Conservation (phyloP, 1,140 invertebrate species). For the Oryzaephilus surinamensis region DNA sequence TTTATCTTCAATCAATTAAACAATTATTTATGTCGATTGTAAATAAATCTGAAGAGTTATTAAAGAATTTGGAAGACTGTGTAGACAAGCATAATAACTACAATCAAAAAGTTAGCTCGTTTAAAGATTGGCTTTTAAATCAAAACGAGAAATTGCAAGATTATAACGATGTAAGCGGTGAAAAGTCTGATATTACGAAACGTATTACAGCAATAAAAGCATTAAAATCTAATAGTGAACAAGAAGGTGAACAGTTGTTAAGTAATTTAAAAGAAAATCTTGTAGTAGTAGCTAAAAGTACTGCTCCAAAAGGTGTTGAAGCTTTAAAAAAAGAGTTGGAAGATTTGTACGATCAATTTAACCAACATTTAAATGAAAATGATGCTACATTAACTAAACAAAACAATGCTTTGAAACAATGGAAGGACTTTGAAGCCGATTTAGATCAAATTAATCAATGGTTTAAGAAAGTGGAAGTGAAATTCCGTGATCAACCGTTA, state of each 20-base stretch:
- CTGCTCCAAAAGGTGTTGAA: conserved; percentile 65
- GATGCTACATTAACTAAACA: conserved; percentile 44
- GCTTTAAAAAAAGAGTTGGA: conserved; percentile 63
- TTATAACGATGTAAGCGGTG: conserved; percentile 67
- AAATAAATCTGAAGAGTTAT: conserved; percentile 71
- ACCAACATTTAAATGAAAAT: conserved; percentile 54
- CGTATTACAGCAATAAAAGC: conserved; percentile 58
- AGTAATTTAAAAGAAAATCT: conserved; percentile 57
- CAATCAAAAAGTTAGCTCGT: conserved; percentile 56
- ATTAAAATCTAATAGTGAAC: conserved; percentile 58
- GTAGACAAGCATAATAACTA: conserved; percentile 77
- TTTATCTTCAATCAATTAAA: conserved; percentile 81
- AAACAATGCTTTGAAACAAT: conserved; percentile 63
- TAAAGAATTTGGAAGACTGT: conserved; percentile 75
- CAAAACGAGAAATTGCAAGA: conserved; percentile 66
- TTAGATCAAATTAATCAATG: conserved; percentile 71
- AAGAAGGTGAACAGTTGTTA: conserved; percentile 60
- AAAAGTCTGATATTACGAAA: conserved; percentile 66
- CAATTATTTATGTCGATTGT: conserved; percentile 82
- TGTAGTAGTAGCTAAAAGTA: conserved; percentile 63
- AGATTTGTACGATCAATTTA: conserved; percentile 52
- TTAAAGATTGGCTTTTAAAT: conserved; percentile 68
- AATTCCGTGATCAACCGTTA: conserved; percentile 75
- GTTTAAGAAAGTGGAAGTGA: conserved; percentile 72
- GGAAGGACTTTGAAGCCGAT: conserved; percentile 77